Base-by-base conservation (phyloP, 2,797 vertebrate species). In the Melopsittacus undulatus region DNA sequence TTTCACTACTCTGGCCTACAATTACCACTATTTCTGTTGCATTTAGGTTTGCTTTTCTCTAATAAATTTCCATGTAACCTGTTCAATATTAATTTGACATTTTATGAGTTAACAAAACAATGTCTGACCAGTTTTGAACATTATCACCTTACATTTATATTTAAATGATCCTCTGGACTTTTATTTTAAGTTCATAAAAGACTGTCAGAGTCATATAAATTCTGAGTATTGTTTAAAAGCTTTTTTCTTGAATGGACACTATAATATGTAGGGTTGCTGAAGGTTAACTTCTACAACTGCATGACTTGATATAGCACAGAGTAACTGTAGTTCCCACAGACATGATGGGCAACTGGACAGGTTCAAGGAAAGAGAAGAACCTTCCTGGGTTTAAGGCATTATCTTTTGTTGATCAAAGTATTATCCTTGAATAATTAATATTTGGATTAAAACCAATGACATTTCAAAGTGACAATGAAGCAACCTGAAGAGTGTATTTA, bases 361-460 rank as follows among this genome's bases (percentile, higher is more conserved):
- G 26, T 32, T 32, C 3, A 1, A 24, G 26, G 36, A 79, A 83
- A 81, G 21, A 16, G 23, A 88, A 83, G 34, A 92, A 43, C 11
- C 32, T 83, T 67, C n/a, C 13, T 62, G 21, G 22, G 8, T 89
- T 77, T 13, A 11, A 75, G 30, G 9, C 18, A 54, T 40, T 57
- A 23, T 46, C 11, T 83, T 68, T 87, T 0, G 0, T 34, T 80
- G 83, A 90, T 87, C 48, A 63, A 94, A 94, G 40, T 54, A 70
- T 84, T 93, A 94, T 78, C 34, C 46, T 78, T 72, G 77, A 79
- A 74, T 87, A 90, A 95, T 91, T 95, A 90, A 91, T 81, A 64
- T 57, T 74, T 93, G 43, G 61, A 96, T 92, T 92, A 66, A 94
- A 96, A 87, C 23, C 49, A 72, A 57, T 83, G 81, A 70, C 67